These are phyloP conservation scores for Odontesthes bonariensis DNA, from an alignment of 2,113 vertebrate genomes.

Conservation along the genomic window DNA sequence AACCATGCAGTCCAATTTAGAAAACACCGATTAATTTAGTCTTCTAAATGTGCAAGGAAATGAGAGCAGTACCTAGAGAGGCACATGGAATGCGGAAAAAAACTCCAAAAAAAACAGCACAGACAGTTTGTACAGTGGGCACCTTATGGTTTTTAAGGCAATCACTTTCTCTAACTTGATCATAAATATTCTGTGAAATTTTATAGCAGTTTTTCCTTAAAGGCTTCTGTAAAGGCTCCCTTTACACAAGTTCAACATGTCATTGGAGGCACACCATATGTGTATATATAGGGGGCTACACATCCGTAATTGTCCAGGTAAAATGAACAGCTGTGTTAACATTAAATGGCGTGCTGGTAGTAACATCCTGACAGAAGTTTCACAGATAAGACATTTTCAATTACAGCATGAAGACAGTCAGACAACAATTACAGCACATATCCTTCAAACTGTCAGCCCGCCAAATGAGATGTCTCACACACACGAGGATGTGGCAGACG, in stretches of 20 bases:
- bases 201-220: too few species aligned
- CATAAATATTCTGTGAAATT: too few species aligned
- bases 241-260: not conserved
- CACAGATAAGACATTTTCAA: conserved; percentile 73
- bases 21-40: not conserved
- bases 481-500: conserved; percentile 9
- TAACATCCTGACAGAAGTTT: conserved; percentile 56
- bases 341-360: conserved; percentile 52
- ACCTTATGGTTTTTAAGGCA: too few species aligned
- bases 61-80: not conserved
- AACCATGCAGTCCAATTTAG: not conserved
- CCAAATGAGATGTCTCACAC: conserved; percentile 70
- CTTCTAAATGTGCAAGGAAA: not conserved
- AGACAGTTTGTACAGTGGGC: too few species aligned
- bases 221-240: not conserved
- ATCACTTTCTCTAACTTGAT: too few species aligned
- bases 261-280: not conserved
- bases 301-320: conserved; percentile 47
- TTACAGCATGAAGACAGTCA: conserved; percentile 68
- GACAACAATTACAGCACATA: conserved; percentile 73
- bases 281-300: conserved; percentile 5
- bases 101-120: not conserved
- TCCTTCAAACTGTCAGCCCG: conserved; percentile 67
- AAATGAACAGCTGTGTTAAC: conserved; percentile 37
- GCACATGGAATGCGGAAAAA: not conserved